phyloP scores from a whole-genome alignment of 2,888 invertebrate genomes.

The Macrophya alboannulata region DNA sequence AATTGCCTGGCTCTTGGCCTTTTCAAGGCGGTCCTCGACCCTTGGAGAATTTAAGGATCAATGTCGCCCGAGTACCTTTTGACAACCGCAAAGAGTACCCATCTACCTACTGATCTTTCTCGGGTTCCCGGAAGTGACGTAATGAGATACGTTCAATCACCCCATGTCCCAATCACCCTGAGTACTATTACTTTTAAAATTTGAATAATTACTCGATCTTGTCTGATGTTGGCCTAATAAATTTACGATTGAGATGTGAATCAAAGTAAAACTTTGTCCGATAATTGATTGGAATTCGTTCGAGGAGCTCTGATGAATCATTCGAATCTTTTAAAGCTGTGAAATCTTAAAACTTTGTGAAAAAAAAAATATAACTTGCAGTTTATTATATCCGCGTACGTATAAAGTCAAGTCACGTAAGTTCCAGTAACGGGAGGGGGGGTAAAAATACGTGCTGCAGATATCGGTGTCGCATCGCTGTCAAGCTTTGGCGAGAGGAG shows the following conservation, averaged over 20 bases:
- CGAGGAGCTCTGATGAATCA: not conserved
- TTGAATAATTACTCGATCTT: not conserved
- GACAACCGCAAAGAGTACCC: conserved; percentile 44
- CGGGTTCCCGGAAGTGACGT: conserved; percentile 19
- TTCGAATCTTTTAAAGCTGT: not conserved
- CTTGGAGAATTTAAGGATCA: conserved; percentile 51
- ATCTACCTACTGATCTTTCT: conserved; percentile 39
- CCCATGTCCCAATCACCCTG: not conserved
- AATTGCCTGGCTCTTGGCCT: conserved; percentile 50
- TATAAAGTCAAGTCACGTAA: conserved; percentile 35
- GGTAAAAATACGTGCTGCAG: conserved; percentile 36
- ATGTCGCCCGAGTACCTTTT: conserved; percentile 51
- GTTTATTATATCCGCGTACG: conserved; percentile 31
- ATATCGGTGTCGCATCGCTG: conserved; percentile 53
- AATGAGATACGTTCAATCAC: not conserved
- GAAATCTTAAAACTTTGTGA: not conserved
- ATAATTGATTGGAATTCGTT: not conserved
- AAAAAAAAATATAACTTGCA: not conserved
- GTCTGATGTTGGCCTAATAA: not conserved
- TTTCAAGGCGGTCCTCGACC: conserved; percentile 50
- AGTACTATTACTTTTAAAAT: conserved; percentile 1
- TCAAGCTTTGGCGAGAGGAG: conserved; percentile 47
- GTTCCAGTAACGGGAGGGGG: not conserved
- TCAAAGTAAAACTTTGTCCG: not conserved
- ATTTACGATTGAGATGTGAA: not conserved